Conservation (phyloP, 2,888 invertebrate genomes). For the Lysandra bellargus region DNA sequence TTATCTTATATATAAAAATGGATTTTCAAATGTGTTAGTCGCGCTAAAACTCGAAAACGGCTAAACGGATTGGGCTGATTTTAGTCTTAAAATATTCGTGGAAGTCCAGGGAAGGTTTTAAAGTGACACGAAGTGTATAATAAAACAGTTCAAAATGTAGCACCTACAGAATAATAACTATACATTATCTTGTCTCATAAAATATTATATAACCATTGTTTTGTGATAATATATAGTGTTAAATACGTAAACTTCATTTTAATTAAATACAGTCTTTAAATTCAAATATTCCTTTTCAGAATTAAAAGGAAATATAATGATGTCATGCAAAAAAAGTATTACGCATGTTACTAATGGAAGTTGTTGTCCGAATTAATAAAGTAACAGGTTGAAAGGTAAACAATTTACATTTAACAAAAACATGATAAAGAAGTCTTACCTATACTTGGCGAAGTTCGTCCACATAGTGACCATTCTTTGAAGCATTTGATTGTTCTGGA, state of each 20-base stretch:
- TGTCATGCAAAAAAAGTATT: not conserved
- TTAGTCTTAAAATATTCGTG: no score
- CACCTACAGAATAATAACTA: not conserved
- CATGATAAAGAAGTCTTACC: slow-evolving; percentile 48
- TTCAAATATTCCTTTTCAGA: not conserved
- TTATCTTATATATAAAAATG: not conserved
- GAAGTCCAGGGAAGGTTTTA: no score
- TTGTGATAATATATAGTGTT: no score
- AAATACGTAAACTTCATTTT: no score
- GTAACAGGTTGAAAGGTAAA: not conserved
- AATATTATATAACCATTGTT: not conserved
- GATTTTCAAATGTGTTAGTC: no score
- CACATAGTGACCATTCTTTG: slow-evolving; percentile 66
- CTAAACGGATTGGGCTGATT: no score
- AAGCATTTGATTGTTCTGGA: slow-evolving; percentile 57
- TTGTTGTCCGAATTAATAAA: not conserved
- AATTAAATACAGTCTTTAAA: no score
- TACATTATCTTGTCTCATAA: not conserved
- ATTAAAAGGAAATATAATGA: not conserved
- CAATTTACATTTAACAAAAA: not conserved
- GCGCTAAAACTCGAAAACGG: no score
- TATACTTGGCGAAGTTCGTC: slow-evolving; percentile 74
- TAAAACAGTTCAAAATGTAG: not conserved
- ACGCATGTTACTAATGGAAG: not conserved
- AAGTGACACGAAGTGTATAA: no score